phyloP scores from a whole-genome alignment of 2,797 vertebrate genomes.

The Parauchenoglanis ngamensis region DNA sequence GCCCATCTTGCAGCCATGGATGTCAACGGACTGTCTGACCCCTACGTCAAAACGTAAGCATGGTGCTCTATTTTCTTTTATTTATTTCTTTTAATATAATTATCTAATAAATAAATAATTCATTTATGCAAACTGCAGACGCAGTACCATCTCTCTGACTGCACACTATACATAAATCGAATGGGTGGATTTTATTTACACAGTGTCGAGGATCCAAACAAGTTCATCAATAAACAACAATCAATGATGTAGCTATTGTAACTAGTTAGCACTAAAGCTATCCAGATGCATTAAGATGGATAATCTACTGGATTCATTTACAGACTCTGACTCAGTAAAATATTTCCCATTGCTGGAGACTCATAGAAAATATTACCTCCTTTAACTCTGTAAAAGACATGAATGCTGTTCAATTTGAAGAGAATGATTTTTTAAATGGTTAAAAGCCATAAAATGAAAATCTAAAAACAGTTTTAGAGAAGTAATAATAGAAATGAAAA shows the following conservation, averaged over 20 bases:
- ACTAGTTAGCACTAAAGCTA: neutral
- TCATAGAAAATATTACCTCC: no score
- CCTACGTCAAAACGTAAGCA: constrained; percentile 90
- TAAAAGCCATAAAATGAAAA: no score
- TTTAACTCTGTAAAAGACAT: no score
- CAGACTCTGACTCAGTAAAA: neutral
- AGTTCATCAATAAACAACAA: neutral
- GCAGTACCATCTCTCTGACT: neutral
- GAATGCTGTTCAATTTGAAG: no score
- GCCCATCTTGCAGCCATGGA: constrained; percentile 91
- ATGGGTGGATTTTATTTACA: neutral
- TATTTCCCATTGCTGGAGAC: neutral
- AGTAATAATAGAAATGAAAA: no score
- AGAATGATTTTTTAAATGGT: neutral
- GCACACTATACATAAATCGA: neutral
- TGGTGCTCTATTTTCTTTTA: neutral
- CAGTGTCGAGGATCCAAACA: neutral
- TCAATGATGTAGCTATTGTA: neutral
- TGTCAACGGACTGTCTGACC: constrained; percentile 89
- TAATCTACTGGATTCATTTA: no score
- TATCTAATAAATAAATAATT: neutral
- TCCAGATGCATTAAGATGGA: neutral
- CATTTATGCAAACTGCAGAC: neutral
- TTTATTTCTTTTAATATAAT: neutral
- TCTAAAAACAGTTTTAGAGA: no score